A percentile compares a stretch with the other conserved stretches of the same genome.
phyloP scores from a whole-genome alignment of 35 echinoderm and acorn worm species.

The Apostichopus californicus region DNA sequence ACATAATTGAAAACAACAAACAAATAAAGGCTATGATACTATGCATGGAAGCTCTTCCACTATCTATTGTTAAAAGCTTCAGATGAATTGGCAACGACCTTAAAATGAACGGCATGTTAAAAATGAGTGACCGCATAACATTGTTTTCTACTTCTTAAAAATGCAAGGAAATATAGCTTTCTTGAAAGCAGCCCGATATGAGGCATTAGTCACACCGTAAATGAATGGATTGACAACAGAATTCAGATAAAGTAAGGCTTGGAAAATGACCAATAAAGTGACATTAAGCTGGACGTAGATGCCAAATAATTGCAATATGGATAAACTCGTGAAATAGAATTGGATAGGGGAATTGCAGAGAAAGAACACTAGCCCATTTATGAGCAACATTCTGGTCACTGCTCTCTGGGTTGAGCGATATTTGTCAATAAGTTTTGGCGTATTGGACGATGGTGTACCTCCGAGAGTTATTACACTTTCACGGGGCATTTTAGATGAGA shows the following conservation, averaged over 20 bases:
- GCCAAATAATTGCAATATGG: background rate
- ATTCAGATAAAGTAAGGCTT: background rate
- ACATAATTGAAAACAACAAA: too few relatives aligned
- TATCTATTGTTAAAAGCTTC: too few relatives aligned
- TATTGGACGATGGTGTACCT: background rate
- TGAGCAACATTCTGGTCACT: constrained; percentile 14
- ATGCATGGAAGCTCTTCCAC: too few relatives aligned
- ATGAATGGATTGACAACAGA: constrained; percentile 34
- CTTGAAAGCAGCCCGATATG: constrained; percentile 6
- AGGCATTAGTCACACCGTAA: constrained; percentile 22
- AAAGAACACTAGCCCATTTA: constrained; percentile 18
- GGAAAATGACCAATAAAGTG: background rate
- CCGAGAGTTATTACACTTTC: too few relatives aligned
- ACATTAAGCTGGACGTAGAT: background rate
- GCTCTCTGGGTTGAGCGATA: background rate
- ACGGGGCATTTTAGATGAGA: background rate
- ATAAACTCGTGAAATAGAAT: constrained; percentile 13
- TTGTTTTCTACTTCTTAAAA: background rate
- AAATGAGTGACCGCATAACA: too few relatives aligned
- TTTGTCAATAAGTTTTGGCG: background rate
- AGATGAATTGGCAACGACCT: too few relatives aligned
- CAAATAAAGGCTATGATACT: too few relatives aligned
- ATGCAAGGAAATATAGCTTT: background rate
- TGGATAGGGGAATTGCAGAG: constrained; percentile 18
- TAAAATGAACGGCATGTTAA: too few relatives aligned